Percentiles rank a stretch among this genome's conserved stretches.
Evolutionary conservation across 2,888 invertebrate species (phyloP).

Genomic region (Cremastobaeus sp.): DNA sequence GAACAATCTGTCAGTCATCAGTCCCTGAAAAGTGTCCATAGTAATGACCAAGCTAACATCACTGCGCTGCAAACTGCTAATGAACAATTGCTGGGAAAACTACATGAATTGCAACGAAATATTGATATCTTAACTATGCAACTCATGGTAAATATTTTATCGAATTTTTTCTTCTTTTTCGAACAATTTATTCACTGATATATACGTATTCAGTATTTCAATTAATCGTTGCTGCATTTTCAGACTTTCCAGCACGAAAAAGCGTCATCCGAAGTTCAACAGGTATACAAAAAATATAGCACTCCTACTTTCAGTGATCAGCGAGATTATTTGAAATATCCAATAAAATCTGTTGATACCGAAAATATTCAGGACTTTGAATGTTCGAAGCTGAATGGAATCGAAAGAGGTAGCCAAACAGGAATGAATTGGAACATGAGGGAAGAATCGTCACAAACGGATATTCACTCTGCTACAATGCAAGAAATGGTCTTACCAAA

Average conservation of each 20-base stretch:
- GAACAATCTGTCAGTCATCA: conserved; percentile 69
- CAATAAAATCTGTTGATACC: neutral
- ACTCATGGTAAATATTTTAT: conserved; percentile 66
- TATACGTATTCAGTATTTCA: too few species aligned
- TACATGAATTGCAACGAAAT: conserved; percentile 71
- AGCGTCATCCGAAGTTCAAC: conserved; percentile 29
- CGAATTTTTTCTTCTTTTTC: neutral
- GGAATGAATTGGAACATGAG: conserved; percentile 16
- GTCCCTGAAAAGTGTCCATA: conserved; percentile 67
- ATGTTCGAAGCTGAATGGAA: conserved; percentile 8
- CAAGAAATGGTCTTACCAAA: conserved; percentile 33
- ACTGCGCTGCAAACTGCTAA: conserved; percentile 70
- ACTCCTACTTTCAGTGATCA: conserved; percentile 16
- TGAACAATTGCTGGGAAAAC: conserved; percentile 69
- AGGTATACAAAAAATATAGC: conserved; percentile 37
- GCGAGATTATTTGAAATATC: conserved; percentile 18
- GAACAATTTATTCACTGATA: too few species aligned
- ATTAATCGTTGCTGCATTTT: too few species aligned
- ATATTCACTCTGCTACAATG: conserved; percentile 17
- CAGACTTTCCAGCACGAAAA: conserved; percentile 46
- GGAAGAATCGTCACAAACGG: conserved; percentile 62
- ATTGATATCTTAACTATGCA: conserved; percentile 72
- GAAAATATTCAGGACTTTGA: conserved; percentile 36
- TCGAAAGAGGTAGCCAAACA: conserved; percentile 42
- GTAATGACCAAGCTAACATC: conserved; percentile 70